phyloP scores from a whole-genome alignment of 2,113 vertebrate genomes.

The Pachyramphus minor region DNA sequence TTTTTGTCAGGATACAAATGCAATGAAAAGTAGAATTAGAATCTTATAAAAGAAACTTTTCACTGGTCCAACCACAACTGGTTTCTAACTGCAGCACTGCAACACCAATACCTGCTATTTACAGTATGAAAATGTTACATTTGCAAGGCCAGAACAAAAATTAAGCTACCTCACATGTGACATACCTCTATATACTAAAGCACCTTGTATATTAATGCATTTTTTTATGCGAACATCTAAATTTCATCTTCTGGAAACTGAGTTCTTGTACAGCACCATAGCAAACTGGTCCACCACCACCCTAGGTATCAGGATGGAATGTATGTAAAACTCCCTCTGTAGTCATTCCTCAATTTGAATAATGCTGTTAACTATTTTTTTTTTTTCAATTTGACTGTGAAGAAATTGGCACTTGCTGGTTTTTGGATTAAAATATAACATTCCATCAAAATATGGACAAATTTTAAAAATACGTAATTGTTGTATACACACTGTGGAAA shows the following conservation, averaged over 20 bases:
- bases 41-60: not conserved
- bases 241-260: not conserved
- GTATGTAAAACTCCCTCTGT: not conserved
- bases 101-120: not conserved
- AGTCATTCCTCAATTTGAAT: not conserved
- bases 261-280: not conserved
- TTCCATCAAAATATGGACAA: not conserved
- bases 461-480: not conserved
- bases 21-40: not conserved
- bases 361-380: not conserved
- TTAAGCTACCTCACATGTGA: not conserved
- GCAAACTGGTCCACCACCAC: not conserved
- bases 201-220: not conserved
- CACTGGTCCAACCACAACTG: not conserved
- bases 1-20: not conserved
- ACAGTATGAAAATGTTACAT: not conserved
- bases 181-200: not conserved
- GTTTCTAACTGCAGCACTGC: not conserved
- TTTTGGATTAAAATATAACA: not conserved
- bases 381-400: not conserved
- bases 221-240: not conserved
- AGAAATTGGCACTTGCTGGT: not conserved
- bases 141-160: not conserved
- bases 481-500: not conserved
- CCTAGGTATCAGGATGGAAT: not conserved